phyloP scores from a whole-genome alignment of 2,113 vertebrate species.

The Charina bottae region DNA sequence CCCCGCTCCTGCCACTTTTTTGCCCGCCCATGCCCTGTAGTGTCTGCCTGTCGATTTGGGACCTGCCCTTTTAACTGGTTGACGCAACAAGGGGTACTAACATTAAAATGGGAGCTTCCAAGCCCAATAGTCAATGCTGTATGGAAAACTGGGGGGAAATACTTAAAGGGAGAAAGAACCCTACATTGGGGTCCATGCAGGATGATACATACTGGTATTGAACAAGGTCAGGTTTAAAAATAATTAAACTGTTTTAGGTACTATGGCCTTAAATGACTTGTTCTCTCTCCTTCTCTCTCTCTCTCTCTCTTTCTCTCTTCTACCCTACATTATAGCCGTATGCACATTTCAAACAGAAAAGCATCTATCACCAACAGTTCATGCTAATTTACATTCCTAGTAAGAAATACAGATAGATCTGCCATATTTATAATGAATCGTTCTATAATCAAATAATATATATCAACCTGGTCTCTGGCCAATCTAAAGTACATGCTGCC shows the following conservation, averaged over 20 bases:
- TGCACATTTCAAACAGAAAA: slow-evolving; percentile 52
- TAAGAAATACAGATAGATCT: slow-evolving; percentile 56
- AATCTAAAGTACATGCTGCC: slow-evolving; percentile 46
- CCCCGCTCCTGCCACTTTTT: too few relatives aligned
- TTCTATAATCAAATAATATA: slow-evolving; percentile 63
- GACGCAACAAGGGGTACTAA: background rate
- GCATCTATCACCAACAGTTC: slow-evolving; percentile 57
- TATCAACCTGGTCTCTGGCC: slow-evolving; percentile 56
- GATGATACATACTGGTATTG: background rate
- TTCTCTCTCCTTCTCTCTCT: too few relatives aligned
- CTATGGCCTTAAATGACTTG: background rate
- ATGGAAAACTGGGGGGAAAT: background rate
- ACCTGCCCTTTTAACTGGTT: background rate
- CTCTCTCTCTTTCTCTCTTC: too few relatives aligned
- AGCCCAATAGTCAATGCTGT: background rate
- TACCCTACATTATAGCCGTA: slow-evolving; percentile 36
- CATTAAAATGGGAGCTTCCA: background rate
- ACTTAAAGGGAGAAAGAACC: background rate
- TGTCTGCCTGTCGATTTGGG: background rate
- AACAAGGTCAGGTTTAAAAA: background rate
- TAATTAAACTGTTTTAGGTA: background rate
- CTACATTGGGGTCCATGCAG: background rate
- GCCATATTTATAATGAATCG: slow-evolving; percentile 60
- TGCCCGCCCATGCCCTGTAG: too few relatives aligned
- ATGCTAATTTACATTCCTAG: slow-evolving; percentile 58